These are phyloP conservation scores for Tetraodon nigroviridis DNA, from an alignment of 2,113 vertebrate genomes.

Conservation along the genomic window DNA sequence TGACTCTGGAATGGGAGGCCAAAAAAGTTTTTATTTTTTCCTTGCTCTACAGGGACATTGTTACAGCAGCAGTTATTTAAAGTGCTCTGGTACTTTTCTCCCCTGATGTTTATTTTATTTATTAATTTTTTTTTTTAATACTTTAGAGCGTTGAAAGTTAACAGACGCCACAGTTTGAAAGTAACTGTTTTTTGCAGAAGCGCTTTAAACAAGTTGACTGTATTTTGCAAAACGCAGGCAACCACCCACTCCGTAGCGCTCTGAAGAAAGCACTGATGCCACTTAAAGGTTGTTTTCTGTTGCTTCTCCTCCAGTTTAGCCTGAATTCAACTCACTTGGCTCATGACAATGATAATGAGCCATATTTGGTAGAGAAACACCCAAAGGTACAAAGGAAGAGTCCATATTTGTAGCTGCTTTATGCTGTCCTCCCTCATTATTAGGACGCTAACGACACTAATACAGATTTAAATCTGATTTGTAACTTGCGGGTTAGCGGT, in stretches of 20 bases:
- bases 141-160: conserved; percentile 10
- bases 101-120: conserved; percentile 7
- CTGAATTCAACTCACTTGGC: neutral
- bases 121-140: no score
- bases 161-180: conserved; percentile 18
- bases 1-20: conserved; percentile 41
- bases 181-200: conserved; percentile 14
- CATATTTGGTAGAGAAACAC: neutral
- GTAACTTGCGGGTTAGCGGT: no score
- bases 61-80: conserved; percentile 33
- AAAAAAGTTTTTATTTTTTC: neutral
- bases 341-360: neutral
- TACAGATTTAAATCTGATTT: no score
- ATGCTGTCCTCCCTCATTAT: conserved; percentile 1
- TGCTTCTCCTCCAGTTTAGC: neutral
- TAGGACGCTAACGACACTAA: no score
- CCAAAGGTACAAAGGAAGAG: neutral
- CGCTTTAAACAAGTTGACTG: conserved; percentile 13
- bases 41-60: conserved; percentile 26
- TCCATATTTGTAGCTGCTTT: conserved; percentile 3
- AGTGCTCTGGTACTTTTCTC: conserved; percentile 24
- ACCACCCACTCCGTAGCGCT: no score
- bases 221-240: neutral
- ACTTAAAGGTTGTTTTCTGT: neutral
- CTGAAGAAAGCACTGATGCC: conserved; percentile 9